phyloP scores from a whole-genome alignment of 2,888 invertebrate genomes.

The Phorcus lineatus region DNA sequence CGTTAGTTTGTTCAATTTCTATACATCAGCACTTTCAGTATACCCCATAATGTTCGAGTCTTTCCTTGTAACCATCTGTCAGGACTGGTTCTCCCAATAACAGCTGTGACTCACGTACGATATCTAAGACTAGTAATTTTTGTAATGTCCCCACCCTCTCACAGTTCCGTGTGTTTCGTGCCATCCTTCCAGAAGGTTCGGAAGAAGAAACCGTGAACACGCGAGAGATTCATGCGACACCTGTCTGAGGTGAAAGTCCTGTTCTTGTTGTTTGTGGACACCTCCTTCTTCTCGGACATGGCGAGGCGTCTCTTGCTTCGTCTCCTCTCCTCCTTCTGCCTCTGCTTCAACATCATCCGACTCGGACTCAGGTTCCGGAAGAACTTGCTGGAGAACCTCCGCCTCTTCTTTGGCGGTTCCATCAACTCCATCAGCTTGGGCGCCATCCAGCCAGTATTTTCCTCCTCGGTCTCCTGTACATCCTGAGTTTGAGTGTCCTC shows the following conservation, averaged over 20 bases:
- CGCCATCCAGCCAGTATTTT: neutral
- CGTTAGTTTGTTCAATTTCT: too few species aligned
- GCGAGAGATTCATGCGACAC: neutral
- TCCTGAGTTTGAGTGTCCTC: neutral
- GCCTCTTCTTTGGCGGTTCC: neutral
- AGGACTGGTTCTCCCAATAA: too few species aligned
- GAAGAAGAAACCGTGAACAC: neutral
- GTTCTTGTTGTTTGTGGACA: neutral
- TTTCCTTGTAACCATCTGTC: too few species aligned
- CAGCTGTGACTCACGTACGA: too few species aligned
- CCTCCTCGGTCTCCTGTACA: neutral
- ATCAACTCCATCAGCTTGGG: neutral
- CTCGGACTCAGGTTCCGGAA: constrained; percentile 7
- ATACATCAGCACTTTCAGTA: too few species aligned
- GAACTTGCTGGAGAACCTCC: neutral
- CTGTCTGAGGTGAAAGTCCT: neutral
- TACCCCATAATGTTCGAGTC: too few species aligned
- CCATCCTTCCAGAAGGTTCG: neutral
- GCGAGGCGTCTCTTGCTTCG: too few species aligned
- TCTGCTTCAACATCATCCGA: neutral
- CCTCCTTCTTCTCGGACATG: neutral
- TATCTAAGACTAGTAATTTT: too few species aligned
- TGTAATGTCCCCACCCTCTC: too few species aligned
- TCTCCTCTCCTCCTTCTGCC: neutral
- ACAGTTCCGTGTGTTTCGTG: neutral